A percentile compares a stretch with the other conserved stretches of the same genome.
phyloP scores from a whole-genome alignment of 2,888 invertebrate genomes.

The Eupithecia subumbrata region DNA sequence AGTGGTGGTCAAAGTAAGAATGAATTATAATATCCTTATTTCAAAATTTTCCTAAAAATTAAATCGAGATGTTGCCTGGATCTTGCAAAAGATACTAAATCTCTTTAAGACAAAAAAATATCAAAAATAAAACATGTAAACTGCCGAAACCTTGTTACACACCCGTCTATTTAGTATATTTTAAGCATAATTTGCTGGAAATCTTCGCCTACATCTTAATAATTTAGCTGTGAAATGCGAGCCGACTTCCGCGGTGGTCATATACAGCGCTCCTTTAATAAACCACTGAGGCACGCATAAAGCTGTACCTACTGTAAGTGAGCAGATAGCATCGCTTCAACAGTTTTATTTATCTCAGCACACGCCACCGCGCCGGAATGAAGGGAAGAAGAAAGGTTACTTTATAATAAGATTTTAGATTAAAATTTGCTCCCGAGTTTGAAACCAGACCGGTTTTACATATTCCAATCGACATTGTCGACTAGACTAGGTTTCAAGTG shows the following conservation, averaged over 20 bases:
- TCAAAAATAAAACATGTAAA: background rate
- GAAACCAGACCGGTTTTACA: too few species aligned
- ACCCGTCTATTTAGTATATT: background rate
- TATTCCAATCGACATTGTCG: too few species aligned
- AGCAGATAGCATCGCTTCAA: conserved; percentile 49
- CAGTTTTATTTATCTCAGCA: conserved; percentile 52
- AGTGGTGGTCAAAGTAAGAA: background rate
- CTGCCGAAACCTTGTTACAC: background rate
- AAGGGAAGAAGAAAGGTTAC: background rate
- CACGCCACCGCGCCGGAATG: conserved; percentile 41
- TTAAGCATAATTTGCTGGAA: background rate
- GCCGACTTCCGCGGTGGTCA: conserved; percentile 14
- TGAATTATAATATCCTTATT: background rate
- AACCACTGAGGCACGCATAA: conserved; percentile 25
- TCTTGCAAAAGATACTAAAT: background rate
- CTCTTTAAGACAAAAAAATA: background rate
- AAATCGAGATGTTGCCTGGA: background rate
- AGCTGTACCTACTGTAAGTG: conserved; percentile 31
- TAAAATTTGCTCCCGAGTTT: background rate
- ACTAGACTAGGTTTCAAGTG: too few species aligned
- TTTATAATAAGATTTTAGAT: background rate
- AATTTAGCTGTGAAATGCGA: conserved; percentile 7
- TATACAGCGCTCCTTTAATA: conserved; percentile 20
- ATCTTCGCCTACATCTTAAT: conserved; percentile 7
- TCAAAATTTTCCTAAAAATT: background rate